Base-by-base conservation (phyloP, 1,140 invertebrate species). In the Drosophila simulans region DNA sequence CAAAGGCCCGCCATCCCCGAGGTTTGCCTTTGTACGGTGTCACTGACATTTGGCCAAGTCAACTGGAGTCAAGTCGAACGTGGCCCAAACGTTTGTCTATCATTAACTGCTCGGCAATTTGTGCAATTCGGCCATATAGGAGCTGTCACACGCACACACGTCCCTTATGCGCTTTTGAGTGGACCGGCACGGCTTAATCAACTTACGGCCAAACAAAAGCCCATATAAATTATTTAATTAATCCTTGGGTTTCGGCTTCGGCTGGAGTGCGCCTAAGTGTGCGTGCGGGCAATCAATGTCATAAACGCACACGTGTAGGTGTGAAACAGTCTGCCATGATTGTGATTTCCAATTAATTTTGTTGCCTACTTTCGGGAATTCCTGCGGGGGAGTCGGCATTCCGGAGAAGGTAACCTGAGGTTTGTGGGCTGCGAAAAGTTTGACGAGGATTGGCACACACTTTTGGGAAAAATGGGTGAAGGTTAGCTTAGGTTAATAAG, bases 221-320 rank as follows among this genome's bases (percentile, higher is more conserved):
- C 71, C 79, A 86, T 83, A 88, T 89, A 86, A 86, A 88, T 86
- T 86, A 89, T 86, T 86, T 86, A 86, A 86, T 86, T 86, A 86
- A 88, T 86, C 83, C 83, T 79, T 89, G 82, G n/a, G 15, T 76
- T 79, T 82, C 79, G 79, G 46, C 46, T n/a, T 49, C 25, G 7
- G 49, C 39, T 25, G 13, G 45, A 17, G 60, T 76, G 57, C 22
- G 43, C 46, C 37, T 54, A 15, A 56, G 52, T 78, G 77, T 89
- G 75, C 79, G 83, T 86, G 83, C 66, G 55, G 79, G 80, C 66
- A 89, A 83, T 88, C 84, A 89, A 89, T 89, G 84, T 88, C 83
- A 86, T 89, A 88, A 89, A 88, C 66, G 79, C 60, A 66, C 52
- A 56, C 64, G 27, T 13, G 49, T 62, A 89, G 83, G 83, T 89